A percentile compares a stretch with the other conserved stretches of the same genome.
Conservation (phyloP, 2,113 vertebrate species). For the Burhinus bistriatus region DNA sequence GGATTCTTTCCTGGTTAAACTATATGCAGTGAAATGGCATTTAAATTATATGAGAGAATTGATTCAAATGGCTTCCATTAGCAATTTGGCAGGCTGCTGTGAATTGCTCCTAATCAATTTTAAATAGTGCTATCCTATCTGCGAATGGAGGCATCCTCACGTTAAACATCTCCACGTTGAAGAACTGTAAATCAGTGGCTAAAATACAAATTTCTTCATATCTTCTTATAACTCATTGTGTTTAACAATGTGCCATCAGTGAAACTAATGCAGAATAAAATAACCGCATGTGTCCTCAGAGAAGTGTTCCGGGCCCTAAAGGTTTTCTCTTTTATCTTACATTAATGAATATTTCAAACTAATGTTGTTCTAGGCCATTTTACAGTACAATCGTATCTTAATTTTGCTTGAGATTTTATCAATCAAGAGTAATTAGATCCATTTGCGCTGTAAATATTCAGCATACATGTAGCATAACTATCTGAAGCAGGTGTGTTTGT, state of each 20-base stretch:
- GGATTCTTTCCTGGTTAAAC: constrained; percentile 68
- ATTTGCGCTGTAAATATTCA: constrained; percentile 20
- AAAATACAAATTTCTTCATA: constrained; percentile 37
- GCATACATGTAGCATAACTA: neutral
- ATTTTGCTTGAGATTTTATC: constrained; percentile 46
- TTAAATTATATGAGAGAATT: constrained; percentile 79
- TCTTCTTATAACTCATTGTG: constrained; percentile 52
- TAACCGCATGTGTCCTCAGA: neutral
- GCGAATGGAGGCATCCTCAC: constrained; percentile 22
- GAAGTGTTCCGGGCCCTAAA: neutral
- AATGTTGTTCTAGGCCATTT: neutral
- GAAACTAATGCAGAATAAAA: neutral
- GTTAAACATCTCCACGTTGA: constrained; percentile 14
- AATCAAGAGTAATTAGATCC: constrained; percentile 44
- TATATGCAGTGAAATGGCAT: constrained; percentile 71
- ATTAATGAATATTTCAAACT: constrained; percentile 26
- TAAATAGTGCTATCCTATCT: constrained; percentile 68
- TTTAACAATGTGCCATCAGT: constrained; percentile 51
- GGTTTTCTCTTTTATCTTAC: constrained; percentile 4
- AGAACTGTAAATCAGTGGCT: constrained; percentile 60
- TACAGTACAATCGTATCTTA: neutral
- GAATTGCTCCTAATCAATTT: constrained; percentile 77
- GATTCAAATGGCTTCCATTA: constrained; percentile 80
- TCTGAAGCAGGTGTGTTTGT: neutral
- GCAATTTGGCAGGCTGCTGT: constrained; percentile 73